Percentiles rank a stretch among this genome's conserved stretches.
phyloP scores from a whole-genome alignment of 2,888 invertebrate species.

The Plagodis pulveraria region DNA sequence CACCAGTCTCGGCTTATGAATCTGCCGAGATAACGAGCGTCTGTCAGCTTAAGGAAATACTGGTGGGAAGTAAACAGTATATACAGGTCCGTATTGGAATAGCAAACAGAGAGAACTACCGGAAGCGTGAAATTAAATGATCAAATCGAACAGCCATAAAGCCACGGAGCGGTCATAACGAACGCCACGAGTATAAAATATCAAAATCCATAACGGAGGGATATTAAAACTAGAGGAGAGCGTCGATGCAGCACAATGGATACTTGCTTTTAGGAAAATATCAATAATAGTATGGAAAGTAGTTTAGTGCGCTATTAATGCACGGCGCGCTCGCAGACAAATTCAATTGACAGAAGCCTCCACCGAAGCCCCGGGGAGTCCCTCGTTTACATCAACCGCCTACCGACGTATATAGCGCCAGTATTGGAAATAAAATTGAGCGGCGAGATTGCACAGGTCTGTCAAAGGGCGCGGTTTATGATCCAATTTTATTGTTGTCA shows the following conservation, averaged over 20 bases:
- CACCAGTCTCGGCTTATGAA: constrained; percentile 31
- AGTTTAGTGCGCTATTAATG: constrained; percentile 80
- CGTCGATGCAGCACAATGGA: constrained; percentile 62
- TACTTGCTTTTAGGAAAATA: constrained; percentile 72
- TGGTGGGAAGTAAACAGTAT: constrained; percentile 33
- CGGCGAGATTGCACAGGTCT: constrained; percentile 74
- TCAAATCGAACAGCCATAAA: constrained; percentile 63
- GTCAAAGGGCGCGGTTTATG: constrained; percentile 76
- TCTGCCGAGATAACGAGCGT: constrained; percentile 31
- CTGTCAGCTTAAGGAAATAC: constrained; percentile 30
- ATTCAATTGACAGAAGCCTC: constrained; percentile 81
- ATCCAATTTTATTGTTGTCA: constrained; percentile 74
- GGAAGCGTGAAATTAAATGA: constrained; percentile 54
- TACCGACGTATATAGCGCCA: constrained; percentile 69
- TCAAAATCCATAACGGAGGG: constrained; percentile 61
- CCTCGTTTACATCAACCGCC: constrained; percentile 73
- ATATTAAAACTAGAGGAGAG: constrained; percentile 64
- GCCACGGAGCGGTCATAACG: constrained; percentile 53
- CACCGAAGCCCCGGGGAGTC: constrained; percentile 72
- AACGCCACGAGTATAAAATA: constrained; percentile 59
- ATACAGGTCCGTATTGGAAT: constrained; percentile 25
- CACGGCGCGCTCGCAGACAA: constrained; percentile 80
- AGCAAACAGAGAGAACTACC: constrained; percentile 33
- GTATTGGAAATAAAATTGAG: constrained; percentile 77
- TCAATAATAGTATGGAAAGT: constrained; percentile 73